Conservation (phyloP, 2,888 invertebrate genomes). For the Allacma fusca region DNA sequence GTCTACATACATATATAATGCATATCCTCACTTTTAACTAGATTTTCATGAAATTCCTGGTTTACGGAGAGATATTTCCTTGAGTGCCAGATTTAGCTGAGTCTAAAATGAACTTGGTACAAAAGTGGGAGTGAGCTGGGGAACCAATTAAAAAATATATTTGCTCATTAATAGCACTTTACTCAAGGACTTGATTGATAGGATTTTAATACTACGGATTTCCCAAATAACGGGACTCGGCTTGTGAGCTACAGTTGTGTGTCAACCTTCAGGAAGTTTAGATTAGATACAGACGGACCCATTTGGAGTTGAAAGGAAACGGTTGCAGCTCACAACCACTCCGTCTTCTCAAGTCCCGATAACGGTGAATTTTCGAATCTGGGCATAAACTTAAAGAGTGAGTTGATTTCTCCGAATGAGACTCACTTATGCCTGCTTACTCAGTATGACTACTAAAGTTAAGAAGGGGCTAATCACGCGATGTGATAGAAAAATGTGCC, state of each 20-base stretch:
- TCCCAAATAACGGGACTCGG: constrained; percentile 26
- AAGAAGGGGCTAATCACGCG: constrained; percentile 36
- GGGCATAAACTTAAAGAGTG: constrained; percentile 7
- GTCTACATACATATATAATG: no score
- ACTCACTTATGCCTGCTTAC: neutral
- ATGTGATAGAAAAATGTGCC: constrained; percentile 33
- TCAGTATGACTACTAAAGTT: constrained; percentile 3
- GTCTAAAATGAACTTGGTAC: no score
- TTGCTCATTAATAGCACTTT: neutral
- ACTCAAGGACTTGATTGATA: constrained; percentile 20
- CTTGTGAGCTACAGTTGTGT: neutral
- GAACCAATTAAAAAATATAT: no score
- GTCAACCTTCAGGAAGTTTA: constrained; percentile 37
- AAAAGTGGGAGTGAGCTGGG: no score
- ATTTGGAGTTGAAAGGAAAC: constrained; percentile 35
- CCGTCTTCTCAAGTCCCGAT: constrained; percentile 21
- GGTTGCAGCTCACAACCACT: constrained; percentile 20
- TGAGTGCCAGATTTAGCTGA: no score
- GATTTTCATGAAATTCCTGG: no score
- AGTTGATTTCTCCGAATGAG: constrained; percentile 1
- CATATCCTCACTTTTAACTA: no score
- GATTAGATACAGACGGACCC: constrained; percentile 37
- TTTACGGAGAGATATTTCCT: no score
- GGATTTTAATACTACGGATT: constrained; percentile 29
- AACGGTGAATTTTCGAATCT: constrained; percentile 21